phyloP scores from a whole-genome alignment of 2,113 vertebrate genomes.

The Struthio camelus region DNA sequence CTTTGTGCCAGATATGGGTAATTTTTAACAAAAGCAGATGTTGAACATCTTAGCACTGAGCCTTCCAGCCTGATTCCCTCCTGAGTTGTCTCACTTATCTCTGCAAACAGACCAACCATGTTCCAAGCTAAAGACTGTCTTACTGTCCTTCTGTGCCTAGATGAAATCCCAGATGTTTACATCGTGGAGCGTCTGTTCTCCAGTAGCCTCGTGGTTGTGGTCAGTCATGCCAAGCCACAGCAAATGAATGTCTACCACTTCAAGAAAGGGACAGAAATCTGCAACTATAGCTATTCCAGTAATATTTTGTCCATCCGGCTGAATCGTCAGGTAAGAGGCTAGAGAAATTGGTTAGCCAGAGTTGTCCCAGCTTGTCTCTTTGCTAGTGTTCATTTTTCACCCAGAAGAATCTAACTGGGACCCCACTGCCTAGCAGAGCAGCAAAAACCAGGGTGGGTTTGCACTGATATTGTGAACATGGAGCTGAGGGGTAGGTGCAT shows the following conservation, averaged over 20 bases:
- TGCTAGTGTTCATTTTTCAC: background rate
- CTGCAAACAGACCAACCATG: background rate
- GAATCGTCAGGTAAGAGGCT: slow-evolving; percentile 86
- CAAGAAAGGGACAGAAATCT: slow-evolving; percentile 97
- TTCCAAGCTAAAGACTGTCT: background rate
- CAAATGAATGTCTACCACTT: slow-evolving; percentile 98
- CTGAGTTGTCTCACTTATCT: background rate
- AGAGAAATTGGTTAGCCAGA: background rate
- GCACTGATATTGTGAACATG: background rate
- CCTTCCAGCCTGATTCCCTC: background rate
- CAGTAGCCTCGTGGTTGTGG: slow-evolving; percentile 96
- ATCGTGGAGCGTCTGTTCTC: slow-evolving; percentile 97
- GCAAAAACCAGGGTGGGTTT: background rate
- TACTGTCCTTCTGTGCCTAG: slow-evolving; percentile 48
- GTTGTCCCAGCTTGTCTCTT: background rate
- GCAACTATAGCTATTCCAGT: slow-evolving; percentile 94
- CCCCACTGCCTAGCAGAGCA: background rate
- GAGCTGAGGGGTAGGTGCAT: background rate
- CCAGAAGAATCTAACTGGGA: background rate
- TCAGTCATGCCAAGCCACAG: slow-evolving; percentile 84
- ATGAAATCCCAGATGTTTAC: slow-evolving; percentile 89
- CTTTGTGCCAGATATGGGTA: background rate
- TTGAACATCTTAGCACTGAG: background rate
- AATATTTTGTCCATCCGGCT: slow-evolving; percentile 88
- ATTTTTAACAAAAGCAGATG: background rate